Percentiles rank a stretch among this genome's conserved stretches.
Conservation (phyloP, 53 echinoderm and acorn worm genomes). For the Luidia sarsii region DNA sequence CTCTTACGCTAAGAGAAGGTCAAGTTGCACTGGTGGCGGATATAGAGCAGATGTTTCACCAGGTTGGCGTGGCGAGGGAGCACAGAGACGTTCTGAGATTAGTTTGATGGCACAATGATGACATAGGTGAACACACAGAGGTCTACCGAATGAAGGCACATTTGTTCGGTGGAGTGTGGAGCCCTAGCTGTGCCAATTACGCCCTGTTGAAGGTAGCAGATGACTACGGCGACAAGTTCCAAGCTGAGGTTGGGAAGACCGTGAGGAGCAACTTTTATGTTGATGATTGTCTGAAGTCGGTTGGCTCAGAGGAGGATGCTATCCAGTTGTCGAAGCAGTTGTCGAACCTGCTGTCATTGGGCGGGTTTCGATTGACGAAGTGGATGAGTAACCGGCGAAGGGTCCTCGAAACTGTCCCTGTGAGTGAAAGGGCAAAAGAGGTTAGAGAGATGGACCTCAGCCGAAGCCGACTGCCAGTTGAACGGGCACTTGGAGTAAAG, state of each 20-base stretch:
- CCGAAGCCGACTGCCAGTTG: conserved; percentile 39
- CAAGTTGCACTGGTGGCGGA: conserved; percentile 63
- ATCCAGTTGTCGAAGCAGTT: neutral
- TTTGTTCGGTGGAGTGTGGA: conserved; percentile 63
- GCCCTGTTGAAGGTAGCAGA: too few species aligned
- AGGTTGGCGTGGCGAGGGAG: neutral
- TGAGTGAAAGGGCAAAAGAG: conserved; percentile 38
- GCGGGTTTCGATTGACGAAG: conserved; percentile 53
- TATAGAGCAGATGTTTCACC: too few species aligned
- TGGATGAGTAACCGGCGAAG: conserved; percentile 43
- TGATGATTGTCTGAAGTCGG: conserved; percentile 19
- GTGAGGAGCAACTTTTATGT: conserved; percentile 21
- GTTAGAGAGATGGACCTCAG: conserved; percentile 36
- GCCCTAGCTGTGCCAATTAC: conserved; percentile 56
- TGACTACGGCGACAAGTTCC: too few species aligned
- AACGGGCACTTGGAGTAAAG: conserved; percentile 20
- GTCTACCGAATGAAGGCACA: conserved; percentile 42
- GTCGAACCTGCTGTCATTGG: conserved; percentile 8
- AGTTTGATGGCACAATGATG: conserved; percentile 14
- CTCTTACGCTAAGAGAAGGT: conserved; percentile 52
- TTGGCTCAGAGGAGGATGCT: conserved; percentile 1
- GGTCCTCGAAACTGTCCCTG: conserved; percentile 35
- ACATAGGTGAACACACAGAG: neutral
- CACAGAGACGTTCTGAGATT: conserved; percentile 1
- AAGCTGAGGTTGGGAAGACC: too few species aligned